Evolutionary conservation across 1,140 invertebrate species (phyloP).

Genomic region (Panagrolaimus sp.): DNA sequence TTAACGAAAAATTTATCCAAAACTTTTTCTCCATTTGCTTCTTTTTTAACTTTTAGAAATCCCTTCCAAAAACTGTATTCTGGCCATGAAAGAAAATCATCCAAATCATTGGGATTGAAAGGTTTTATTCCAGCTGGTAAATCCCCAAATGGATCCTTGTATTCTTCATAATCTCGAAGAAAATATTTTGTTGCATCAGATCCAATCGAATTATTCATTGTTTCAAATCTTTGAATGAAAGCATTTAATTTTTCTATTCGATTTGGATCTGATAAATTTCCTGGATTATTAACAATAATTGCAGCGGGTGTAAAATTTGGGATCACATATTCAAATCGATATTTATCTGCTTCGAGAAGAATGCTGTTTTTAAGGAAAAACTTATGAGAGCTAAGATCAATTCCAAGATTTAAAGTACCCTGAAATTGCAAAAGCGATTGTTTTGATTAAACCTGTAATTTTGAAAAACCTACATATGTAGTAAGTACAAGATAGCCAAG

Average conservation of each 20-base stretch:
- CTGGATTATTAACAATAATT: slow-evolving; percentile 22
- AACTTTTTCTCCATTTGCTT: background rate
- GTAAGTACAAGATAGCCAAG: background rate
- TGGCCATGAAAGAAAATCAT: slow-evolving; percentile 21
- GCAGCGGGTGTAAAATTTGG: slow-evolving; percentile 16
- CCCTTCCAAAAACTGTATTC: slow-evolving; percentile 26
- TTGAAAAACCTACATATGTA: slow-evolving; percentile 13
- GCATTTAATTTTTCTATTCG: slow-evolving; percentile 12
- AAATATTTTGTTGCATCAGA: slow-evolving; percentile 25
- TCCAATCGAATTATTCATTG: slow-evolving; percentile 18
- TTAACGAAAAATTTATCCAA: slow-evolving; percentile 26
- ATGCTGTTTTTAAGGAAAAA: slow-evolving; percentile 18
- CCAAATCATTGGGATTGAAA: slow-evolving; percentile 16
- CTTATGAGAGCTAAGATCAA: slow-evolving; percentile 19
- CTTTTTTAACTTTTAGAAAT: slow-evolving; percentile 10
- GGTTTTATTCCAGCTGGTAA: background rate
- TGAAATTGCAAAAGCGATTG: background rate
- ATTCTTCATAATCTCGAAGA: slow-evolving; percentile 19
- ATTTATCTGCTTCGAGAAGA: slow-evolving; percentile 12
- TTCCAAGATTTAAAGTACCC: slow-evolving; percentile 14
- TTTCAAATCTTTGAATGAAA: slow-evolving; percentile 19
- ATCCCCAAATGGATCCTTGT: slow-evolving; percentile 16
- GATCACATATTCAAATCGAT: slow-evolving; percentile 11
- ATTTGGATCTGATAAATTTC: slow-evolving; percentile 18
- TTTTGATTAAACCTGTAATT: background rate